Conservation (phyloP, 2,888 invertebrate species). For the Mechanitis mazaeus region DNA sequence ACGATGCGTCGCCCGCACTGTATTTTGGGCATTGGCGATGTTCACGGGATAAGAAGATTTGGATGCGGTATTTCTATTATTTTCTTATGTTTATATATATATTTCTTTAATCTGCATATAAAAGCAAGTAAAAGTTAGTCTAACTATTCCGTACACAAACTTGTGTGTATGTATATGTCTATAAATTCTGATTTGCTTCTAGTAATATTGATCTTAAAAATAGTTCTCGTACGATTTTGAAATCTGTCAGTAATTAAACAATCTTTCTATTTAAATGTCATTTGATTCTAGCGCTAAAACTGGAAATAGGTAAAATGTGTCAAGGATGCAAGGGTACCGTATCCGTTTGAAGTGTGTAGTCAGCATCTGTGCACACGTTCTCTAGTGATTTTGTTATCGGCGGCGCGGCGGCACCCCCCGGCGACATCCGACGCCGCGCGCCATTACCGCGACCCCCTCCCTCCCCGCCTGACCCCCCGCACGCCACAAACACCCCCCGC, state of each 20-base stretch:
- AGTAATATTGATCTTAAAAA: too few species aligned
- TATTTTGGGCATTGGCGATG: slow-evolving; percentile 72
- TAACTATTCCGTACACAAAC: too few species aligned
- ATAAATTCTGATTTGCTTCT: too few species aligned
- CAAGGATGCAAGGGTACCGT: background rate
- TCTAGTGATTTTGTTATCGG: slow-evolving; percentile 76
- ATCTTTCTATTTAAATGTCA: too few species aligned
- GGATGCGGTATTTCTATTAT: slow-evolving; percentile 45
- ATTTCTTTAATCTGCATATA: too few species aligned
- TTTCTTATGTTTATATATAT: background rate
- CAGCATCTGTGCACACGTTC: slow-evolving; percentile 44
- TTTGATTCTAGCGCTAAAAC: too few species aligned
- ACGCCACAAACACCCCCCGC: slow-evolving; percentile 36
- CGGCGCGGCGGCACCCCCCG: slow-evolving; percentile 63
- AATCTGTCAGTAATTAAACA: too few species aligned
- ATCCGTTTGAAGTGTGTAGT: slow-evolving; percentile 37
- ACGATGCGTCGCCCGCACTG: slow-evolving; percentile 76
- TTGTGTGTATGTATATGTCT: too few species aligned
- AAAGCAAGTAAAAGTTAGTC: too few species aligned
- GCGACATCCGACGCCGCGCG: slow-evolving; percentile 72
- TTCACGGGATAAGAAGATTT: slow-evolving; percentile 30
- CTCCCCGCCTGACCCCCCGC: slow-evolving; percentile 30
- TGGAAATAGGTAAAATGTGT: background rate
- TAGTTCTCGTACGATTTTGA: too few species aligned
- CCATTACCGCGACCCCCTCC: slow-evolving; percentile 56